Evolutionary conservation across 2,888 invertebrate species (phyloP).

Genomic region (Trachelus troglodyta): DNA sequence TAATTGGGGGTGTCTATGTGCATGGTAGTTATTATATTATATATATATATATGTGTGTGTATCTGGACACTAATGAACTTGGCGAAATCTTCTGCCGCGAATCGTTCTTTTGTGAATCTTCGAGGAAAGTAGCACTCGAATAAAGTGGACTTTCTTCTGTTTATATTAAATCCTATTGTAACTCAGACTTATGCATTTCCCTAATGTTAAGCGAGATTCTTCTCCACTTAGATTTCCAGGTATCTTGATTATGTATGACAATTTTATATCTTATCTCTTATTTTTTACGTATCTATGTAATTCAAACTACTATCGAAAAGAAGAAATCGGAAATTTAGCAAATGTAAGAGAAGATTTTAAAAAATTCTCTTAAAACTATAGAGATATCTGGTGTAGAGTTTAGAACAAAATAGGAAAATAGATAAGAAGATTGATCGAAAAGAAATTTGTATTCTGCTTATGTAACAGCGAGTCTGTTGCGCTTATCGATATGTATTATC

Average conservation of each 20-base stretch:
- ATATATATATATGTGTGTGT: background rate
- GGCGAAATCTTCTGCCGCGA: background rate
- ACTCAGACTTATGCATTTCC: slow-evolving; percentile 41
- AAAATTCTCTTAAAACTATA: no score
- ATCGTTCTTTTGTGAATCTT: background rate
- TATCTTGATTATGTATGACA: background rate
- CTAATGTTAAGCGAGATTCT: slow-evolving; percentile 20
- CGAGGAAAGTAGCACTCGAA: background rate
- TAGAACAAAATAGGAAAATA: no score
- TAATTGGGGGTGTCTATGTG: background rate
- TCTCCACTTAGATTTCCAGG: background rate
- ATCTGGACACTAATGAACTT: background rate
- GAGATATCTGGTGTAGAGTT: no score
- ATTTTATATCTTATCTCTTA: background rate
- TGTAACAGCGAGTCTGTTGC: no score
- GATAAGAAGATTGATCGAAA: no score
- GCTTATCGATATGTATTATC: no score
- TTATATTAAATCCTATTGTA: slow-evolving; percentile 40
- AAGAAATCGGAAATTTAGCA: no score
- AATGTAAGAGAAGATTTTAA: no score
- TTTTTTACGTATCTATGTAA: no score
- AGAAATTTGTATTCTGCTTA: no score
- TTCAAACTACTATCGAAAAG: no score
- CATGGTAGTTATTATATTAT: background rate
- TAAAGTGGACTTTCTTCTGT: slow-evolving; percentile 15